Evolutionary conservation across 2,113 vertebrate genomes (phyloP).

Genomic region (Atlantisia rogersi): DNA sequence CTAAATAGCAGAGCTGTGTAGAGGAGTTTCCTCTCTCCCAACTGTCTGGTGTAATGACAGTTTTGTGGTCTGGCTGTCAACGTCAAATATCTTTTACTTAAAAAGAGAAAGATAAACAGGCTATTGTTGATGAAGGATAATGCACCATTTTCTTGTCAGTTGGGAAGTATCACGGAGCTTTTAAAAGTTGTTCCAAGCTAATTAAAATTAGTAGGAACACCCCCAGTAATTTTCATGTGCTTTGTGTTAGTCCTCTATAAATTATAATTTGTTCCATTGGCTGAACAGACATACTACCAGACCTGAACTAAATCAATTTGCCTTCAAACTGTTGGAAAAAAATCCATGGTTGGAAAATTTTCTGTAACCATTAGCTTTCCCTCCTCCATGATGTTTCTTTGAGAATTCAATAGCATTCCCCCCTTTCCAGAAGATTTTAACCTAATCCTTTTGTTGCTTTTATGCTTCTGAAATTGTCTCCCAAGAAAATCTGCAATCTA

Average conservation of each 20-base stretch:
- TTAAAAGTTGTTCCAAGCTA: background rate
- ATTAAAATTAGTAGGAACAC: background rate
- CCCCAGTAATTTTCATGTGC: background rate
- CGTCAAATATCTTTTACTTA: background rate
- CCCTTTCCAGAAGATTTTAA: background rate
- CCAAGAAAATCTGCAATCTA: background rate
- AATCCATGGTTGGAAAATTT: background rate
- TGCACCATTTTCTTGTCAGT: background rate
- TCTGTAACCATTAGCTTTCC: background rate
- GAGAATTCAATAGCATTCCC: background rate
- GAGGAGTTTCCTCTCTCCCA: background rate
- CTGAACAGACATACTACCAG: background rate
- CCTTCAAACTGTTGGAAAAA: background rate
- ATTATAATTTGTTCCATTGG: background rate
- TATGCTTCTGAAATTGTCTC: background rate
- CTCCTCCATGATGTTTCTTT: background rate
- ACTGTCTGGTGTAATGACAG: accelerated
- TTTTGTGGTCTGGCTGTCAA: background rate
- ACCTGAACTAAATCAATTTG: background rate
- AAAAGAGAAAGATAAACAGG: background rate
- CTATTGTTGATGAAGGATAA: background rate
- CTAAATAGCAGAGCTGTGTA: background rate
- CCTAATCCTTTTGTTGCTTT: background rate
- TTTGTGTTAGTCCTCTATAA: background rate
- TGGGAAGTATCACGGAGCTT: background rate